phyloP scores from a whole-genome alignment of 2,797 vertebrate species.

The Parotocinclus haroldoi region DNA sequence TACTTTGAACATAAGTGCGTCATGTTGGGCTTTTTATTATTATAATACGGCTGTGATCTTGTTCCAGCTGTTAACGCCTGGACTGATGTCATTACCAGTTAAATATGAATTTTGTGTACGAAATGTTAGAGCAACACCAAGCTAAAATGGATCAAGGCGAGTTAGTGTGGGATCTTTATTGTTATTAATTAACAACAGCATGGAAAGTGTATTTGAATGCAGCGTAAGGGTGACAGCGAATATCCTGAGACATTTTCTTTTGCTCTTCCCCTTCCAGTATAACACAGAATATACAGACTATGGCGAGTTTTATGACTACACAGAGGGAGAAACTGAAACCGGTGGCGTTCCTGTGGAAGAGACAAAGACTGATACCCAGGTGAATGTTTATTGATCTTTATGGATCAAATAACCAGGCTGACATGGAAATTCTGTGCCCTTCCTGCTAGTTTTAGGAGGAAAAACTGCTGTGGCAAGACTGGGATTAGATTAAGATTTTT shows the following conservation, averaged over 20 bases:
- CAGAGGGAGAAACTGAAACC: slow-evolving; percentile 78
- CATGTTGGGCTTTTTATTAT: neutral
- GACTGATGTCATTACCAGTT: neutral
- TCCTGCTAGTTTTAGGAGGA: no score
- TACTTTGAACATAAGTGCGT: neutral
- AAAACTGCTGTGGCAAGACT: no score
- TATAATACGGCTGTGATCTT: neutral
- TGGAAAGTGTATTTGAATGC: no score
- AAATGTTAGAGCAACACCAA: neutral
- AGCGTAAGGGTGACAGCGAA: no score
- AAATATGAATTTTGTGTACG: neutral
- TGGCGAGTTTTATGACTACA: slow-evolving; percentile 84
- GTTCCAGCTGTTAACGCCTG: neutral
- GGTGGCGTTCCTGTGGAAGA: slow-evolving; percentile 78
- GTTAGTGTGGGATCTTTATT: no score
- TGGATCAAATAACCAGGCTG: neutral
- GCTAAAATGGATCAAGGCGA: neutral
- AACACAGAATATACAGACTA: slow-evolving; percentile 82
- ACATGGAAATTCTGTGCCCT: no score
- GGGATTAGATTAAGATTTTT: no score
- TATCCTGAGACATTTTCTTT: neutral
- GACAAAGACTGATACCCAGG: slow-evolving; percentile 79
- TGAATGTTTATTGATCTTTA: slow-evolving; percentile 56
- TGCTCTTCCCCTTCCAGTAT: slow-evolving; percentile 70
- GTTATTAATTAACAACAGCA: no score